phyloP scores from a whole-genome alignment of 2,113 vertebrate genomes.

The Syngnathus typhle region DNA sequence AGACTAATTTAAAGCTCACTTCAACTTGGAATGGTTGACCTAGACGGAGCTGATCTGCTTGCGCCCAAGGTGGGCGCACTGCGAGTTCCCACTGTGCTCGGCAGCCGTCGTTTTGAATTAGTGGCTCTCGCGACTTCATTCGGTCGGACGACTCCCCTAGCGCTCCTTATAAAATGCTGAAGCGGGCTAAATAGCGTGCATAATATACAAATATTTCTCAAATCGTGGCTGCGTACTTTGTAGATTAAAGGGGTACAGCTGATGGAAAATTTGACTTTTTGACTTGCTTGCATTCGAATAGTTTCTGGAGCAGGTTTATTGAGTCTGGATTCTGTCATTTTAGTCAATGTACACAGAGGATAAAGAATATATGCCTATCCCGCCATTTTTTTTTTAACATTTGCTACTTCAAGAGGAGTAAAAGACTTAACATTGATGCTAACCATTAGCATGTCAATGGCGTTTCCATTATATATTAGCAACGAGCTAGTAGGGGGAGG shows the following conservation, averaged over 20 bases:
- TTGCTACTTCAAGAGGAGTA: too few species aligned
- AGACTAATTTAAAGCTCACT: conserved; percentile 66
- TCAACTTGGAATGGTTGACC: conserved; percentile 69
- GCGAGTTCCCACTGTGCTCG: conserved; percentile 39
- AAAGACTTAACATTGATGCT: too few species aligned
- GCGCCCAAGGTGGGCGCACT: conserved; percentile 52
- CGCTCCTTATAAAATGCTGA: conserved; percentile 31
- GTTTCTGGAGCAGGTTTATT: not conserved
- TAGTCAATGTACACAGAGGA: too few species aligned
- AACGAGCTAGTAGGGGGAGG: too few species aligned
- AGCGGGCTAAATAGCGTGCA: conserved; percentile 26
- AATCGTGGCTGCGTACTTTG: conserved; percentile 3
- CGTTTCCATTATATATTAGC: too few species aligned
- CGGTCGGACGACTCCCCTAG: conserved; percentile 34
- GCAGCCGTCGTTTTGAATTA: conserved; percentile 39
- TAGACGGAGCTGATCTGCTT: conserved; percentile 47
- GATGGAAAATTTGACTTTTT: not conserved
- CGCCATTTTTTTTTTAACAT: too few species aligned
- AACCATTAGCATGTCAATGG: too few species aligned
- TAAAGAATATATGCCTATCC: too few species aligned
- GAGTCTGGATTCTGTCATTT: not conserved
- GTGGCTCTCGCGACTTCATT: conserved; percentile 37
- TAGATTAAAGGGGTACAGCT: too few species aligned
- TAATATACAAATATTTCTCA: conserved; percentile 28
- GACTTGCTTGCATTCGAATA: not conserved